phyloP scores from a whole-genome alignment of 2,797 vertebrate species.

The Myotis findleyi region DNA sequence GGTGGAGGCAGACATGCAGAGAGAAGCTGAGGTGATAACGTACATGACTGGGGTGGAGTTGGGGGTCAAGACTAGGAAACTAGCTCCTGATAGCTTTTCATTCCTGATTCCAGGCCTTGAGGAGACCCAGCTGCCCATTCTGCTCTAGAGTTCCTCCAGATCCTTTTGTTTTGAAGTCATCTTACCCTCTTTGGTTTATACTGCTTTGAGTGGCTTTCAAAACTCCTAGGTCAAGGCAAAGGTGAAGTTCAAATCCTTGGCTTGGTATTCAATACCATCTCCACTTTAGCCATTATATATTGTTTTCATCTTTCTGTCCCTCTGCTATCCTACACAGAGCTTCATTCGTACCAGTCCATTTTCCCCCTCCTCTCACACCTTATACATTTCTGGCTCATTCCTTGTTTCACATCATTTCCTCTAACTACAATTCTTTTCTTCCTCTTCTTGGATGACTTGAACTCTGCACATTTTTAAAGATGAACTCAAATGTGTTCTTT shows the following conservation, averaged over 20 bases:
- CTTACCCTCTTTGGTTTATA: background rate
- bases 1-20: background rate
- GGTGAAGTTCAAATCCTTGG: background rate
- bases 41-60: accelerated
- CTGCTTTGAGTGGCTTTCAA: background rate
- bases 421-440: background rate
- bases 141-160: background rate
- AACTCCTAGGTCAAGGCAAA: background rate
- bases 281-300: accelerated
- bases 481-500: background rate
- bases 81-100: background rate
- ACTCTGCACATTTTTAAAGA: background rate
- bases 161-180: background rate
- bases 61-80: background rate
- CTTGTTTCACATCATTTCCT: background rate
- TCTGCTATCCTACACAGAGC: accelerated
- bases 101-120: background rate
- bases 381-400: background rate
- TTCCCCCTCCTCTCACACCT: background rate
- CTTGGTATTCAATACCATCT: background rate
- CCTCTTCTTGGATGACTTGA: background rate
- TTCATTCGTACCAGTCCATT: background rate
- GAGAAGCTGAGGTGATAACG: background rate
- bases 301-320: background rate
- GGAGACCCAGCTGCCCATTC: background rate